Evolutionary conservation across 35 echinoderm and acorn worm species (phyloP).

Genomic region (Apostichopus japonicus): DNA sequence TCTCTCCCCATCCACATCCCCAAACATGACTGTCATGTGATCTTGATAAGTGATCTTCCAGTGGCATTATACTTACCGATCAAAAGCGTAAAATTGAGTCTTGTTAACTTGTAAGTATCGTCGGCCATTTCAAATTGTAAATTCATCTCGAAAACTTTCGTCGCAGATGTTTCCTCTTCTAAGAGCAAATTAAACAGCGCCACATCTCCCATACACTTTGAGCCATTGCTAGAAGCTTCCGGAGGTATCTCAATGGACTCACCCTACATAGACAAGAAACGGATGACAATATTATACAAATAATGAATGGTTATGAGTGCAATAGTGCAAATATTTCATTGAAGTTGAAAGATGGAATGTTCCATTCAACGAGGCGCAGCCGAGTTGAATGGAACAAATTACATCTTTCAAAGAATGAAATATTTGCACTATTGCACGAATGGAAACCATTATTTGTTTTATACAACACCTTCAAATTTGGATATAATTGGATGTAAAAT

Average conservation of each 20-base stretch:
- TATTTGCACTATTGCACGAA: no score
- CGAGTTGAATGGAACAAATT: no score
- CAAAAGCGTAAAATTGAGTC: not conserved
- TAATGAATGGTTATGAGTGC: no score
- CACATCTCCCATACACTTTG: not conserved
- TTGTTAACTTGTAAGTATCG: not conserved
- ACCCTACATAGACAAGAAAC: not conserved
- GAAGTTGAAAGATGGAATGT: no score
- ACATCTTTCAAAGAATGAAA: no score
- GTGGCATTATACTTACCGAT: not conserved
- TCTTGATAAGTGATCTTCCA: not conserved
- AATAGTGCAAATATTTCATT: no score
- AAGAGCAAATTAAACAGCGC: not conserved
- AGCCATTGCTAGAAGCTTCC: not conserved
- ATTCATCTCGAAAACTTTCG: not conserved
- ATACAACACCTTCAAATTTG: no score
- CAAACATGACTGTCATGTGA: no score
- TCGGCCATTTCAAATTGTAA: not conserved
- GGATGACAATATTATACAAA: not conserved
- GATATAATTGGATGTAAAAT: no score
- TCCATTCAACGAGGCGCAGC: no score
- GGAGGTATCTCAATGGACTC: not conserved
- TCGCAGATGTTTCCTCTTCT: not conserved
- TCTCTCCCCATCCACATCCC: no score
- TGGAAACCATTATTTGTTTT: no score